These are phyloP conservation scores for Gallinago jamesoni DNA, from an alignment of 2,113 vertebrate species.

Conservation along the genomic window DNA sequence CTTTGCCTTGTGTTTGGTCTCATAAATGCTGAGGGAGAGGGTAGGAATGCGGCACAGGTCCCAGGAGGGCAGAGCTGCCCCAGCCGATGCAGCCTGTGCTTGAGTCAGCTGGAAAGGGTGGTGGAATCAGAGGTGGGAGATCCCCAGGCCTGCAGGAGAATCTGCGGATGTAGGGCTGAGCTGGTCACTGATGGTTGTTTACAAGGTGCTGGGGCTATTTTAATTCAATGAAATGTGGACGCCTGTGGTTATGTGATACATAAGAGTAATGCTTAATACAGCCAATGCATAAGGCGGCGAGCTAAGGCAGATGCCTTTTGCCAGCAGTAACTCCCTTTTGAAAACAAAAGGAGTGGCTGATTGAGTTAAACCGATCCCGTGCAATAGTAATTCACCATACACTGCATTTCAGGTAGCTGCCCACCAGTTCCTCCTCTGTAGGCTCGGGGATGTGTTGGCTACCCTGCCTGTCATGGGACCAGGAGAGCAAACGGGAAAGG, in stretches of 20 bases:
- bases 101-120: background rate
- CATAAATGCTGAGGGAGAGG: background rate
- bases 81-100: background rate
- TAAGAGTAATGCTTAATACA: background rate
- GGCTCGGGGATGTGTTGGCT: background rate
- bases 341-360: background rate
- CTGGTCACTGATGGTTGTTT: background rate
- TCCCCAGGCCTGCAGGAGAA: background rate
- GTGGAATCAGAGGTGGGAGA: background rate
- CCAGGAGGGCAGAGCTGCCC: background rate
- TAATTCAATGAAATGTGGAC: background rate
- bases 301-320: background rate
- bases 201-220: background rate
- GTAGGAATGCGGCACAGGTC: background rate
- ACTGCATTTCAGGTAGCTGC: background rate
- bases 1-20: background rate
- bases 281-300: background rate
- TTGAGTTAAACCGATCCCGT: background rate
- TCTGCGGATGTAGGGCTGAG: background rate
- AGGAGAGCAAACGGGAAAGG: background rate
- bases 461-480: background rate
- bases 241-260: background rate
- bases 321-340: background rate
- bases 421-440: background rate
- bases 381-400: rapidly evolving